Evolutionary conservation across 2,888 invertebrate genomes (phyloP), one percentile per base, ranked within the genome.

Genomic region (Scelioninae gen. 1): DNA sequence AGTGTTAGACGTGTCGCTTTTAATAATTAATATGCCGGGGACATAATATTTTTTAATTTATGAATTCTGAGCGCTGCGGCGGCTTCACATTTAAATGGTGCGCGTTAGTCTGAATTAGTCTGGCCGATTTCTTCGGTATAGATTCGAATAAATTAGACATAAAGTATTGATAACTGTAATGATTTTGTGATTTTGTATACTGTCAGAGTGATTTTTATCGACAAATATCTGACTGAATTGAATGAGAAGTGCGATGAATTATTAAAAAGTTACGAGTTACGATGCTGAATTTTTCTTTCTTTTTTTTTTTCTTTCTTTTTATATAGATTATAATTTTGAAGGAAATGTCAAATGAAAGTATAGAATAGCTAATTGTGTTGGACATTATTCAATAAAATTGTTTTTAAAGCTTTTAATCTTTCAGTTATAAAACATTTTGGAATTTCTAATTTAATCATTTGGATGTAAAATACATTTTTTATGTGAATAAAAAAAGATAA

Each of bases 91-190:
- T 43, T 1, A 29, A 45, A 45, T 38, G 34, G 40, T 40, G 40
- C 32, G 32, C 40, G 51, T 10, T 55, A 55, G 68, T 53, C 55
- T 34, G 63, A 15, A 34, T 63, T 34, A 45, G 31, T 63, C 49
- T 49, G 13, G 31, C n/a, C 53, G 53, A 49, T 63, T 63, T 16
- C 49, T 51, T 51, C 23, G 47, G n/a, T 49, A n/a, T n/a, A 16
- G 63, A 13, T 34, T 15, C 9, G 71, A 58, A 71, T 71, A 71
- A 71, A 71, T 71, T 71, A 71, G 71, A 49, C 58, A 49, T 60
- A 58, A 56, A 71, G 66, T 53, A 53, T 66, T 43, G 55, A 53
- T 31, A 55, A 43, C 40, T 55, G 49, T 71, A 60, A 49, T 71
- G 16, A 69, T 45, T 69, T 47, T 47, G 49, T 38, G 71, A 32